phyloP scores from a whole-genome alignment of 1,140 invertebrate genomes.

The Sminthurides bifidus region DNA sequence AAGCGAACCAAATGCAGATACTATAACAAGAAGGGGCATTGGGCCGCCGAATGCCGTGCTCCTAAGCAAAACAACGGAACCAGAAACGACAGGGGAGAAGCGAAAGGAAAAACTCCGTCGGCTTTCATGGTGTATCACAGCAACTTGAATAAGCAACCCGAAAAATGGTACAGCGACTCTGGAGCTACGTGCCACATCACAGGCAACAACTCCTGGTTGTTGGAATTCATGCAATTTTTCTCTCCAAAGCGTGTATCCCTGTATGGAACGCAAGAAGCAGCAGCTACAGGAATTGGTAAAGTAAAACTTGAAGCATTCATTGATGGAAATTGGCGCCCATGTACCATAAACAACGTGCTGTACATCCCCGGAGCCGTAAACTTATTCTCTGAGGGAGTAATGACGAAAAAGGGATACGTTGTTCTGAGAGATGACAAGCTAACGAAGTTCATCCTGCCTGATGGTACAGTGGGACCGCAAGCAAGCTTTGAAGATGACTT shows the following conservation, averaged over 20 bases:
- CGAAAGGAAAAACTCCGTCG: neutral
- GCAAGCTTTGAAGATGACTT: neutral
- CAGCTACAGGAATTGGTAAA: neutral
- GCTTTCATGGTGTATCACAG: too few species aligned
- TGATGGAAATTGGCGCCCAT: neutral
- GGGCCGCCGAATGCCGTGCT: neutral
- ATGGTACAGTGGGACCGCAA: neutral
- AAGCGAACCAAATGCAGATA: neutral
- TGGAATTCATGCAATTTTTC: neutral
- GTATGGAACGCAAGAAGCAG: neutral
- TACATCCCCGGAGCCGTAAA: slow-evolving; percentile 17
- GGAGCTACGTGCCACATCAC: neutral
- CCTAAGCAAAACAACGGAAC: neutral
- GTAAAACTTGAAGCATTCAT: slow-evolving; percentile 3
- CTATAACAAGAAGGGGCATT: neutral
- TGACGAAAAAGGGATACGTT: slow-evolving; percentile 13
- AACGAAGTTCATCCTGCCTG: neutral
- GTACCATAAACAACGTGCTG: slow-evolving; percentile 1
- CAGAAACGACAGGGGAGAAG: too few species aligned
- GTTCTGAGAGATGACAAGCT: neutral
- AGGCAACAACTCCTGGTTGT: neutral
- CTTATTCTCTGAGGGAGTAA: slow-evolving; percentile 18
- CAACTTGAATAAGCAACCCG: neutral
- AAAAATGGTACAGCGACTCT: neutral
- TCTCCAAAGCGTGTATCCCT: neutral